A percentile compares a stretch with the other conserved stretches of the same genome.
phyloP scores from a whole-genome alignment of 2,888 invertebrate genomes.

The Chelonus formosanus region DNA sequence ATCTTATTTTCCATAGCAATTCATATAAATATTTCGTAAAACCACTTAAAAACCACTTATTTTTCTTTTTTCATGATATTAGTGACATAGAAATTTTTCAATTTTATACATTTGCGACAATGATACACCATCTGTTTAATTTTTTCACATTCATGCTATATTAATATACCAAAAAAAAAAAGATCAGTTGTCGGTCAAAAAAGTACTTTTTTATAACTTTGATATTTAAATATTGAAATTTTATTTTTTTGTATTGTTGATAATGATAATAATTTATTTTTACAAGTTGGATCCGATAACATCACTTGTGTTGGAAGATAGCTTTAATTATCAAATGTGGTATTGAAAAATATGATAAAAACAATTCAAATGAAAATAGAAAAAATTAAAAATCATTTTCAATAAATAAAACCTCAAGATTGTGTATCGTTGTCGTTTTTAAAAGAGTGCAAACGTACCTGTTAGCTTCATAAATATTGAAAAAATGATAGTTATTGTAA shows the following conservation, averaged over 20 bases:
- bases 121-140: neutral
- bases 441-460: conserved; percentile 59
- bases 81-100: conserved; percentile 3
- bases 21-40: neutral
- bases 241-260: no score
- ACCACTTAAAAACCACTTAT: neutral
- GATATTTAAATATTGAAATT: no score
- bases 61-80: conserved; percentile 1
- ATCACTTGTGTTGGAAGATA: no score
- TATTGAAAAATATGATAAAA: no score
- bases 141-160: neutral
- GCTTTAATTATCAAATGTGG: no score
- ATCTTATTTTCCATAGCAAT: neutral
- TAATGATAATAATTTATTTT: no score
- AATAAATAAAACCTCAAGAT: neutral
- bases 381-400: conserved; percentile 9
- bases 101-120: conserved; percentile 4
- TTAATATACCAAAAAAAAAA: no score
- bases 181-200: no score
- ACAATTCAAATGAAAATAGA: neutral
- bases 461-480: conserved; percentile 56
- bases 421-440: conserved; percentile 41
- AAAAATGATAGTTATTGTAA: conserved; percentile 48
- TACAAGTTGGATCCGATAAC: no score
- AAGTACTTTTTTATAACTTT: no score